Percentiles rank a stretch among this genome's conserved stretches.
These are phyloP conservation scores for Trachelus tabidus DNA, from an alignment of 2,888 invertebrate species.

Conservation along the genomic window DNA sequence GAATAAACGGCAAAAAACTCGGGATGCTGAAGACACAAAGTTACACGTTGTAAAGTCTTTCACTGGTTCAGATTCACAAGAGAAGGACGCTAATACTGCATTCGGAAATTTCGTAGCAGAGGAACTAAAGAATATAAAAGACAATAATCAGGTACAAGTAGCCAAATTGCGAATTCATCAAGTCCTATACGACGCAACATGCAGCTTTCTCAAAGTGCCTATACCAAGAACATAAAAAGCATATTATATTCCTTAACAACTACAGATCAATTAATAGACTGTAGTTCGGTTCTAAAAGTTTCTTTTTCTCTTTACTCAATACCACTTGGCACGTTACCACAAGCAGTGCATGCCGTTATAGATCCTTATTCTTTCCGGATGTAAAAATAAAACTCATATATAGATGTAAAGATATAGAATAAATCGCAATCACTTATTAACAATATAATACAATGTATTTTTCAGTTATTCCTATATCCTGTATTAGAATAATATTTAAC, in stretches of 20 bases:
- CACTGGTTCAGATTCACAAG: constrained; percentile 7
- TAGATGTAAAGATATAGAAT: not conserved
- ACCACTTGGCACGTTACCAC: not conserved
- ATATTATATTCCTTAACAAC: not conserved
- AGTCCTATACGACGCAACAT: constrained; percentile 17
- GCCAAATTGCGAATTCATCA: constrained; percentile 21
- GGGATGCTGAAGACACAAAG: constrained; percentile 10
- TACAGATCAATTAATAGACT: not conserved
- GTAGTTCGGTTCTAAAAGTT: not conserved
- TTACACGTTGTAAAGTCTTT: constrained; percentile 12
- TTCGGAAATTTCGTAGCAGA: constrained; percentile 19
- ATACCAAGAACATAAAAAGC: constrained; percentile 11
- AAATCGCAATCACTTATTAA: not conserved
- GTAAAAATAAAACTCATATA: not conserved
- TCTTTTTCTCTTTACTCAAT: not conserved
- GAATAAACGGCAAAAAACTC: constrained; percentile 13
- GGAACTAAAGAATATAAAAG: constrained; percentile 17
- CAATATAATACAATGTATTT: not conserved
- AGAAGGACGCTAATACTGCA: constrained; percentile 14
- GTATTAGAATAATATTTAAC: not conserved
- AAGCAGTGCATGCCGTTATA: not conserved
- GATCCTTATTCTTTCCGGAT: not conserved
- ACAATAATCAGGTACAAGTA: constrained; percentile 13
- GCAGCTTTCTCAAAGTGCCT: constrained; percentile 19
- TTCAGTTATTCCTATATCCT: not conserved